A percentile compares a stretch with the other conserved stretches of the same genome.
phyloP scores from a whole-genome alignment of 2,797 vertebrate genomes.

The Garrulus glandarius region DNA sequence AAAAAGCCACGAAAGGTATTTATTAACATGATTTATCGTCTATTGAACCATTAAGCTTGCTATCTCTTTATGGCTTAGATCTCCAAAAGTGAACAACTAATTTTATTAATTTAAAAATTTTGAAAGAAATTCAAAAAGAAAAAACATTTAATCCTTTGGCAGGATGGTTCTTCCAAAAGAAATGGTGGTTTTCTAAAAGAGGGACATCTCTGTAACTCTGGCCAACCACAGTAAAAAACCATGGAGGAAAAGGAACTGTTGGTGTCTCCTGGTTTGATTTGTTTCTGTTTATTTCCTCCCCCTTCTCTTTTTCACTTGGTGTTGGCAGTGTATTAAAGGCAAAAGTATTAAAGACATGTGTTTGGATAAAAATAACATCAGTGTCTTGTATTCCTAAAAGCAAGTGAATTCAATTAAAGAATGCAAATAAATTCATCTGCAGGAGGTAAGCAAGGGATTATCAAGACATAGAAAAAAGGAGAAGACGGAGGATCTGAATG shows the following conservation, averaged over 20 bases:
- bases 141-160: not conserved
- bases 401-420: slow-evolving; percentile 16
- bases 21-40: not conserved
- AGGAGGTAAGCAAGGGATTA: not conserved
- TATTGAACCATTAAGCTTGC: not conserved
- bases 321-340: not conserved
- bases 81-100: not conserved
- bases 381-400: not conserved
- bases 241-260: not conserved
- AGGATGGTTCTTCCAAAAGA: not conserved
- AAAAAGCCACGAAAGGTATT: not conserved
- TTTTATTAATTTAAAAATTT: not conserved
- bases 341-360: not conserved
- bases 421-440: not conserved
- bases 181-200: not conserved
- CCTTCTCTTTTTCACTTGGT: not conserved
- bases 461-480: not conserved
- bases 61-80: not conserved
- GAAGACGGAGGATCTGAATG: not conserved
- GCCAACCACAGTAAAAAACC: not conserved
- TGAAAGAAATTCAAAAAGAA: too few relatives aligned
- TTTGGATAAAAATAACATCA: not conserved
- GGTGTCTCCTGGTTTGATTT: not conserved
- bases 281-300: not conserved
- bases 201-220: not conserved